These are phyloP conservation scores for Pampusana beccarii DNA, from an alignment of 2,113 vertebrate genomes.

Conservation along the genomic window DNA sequence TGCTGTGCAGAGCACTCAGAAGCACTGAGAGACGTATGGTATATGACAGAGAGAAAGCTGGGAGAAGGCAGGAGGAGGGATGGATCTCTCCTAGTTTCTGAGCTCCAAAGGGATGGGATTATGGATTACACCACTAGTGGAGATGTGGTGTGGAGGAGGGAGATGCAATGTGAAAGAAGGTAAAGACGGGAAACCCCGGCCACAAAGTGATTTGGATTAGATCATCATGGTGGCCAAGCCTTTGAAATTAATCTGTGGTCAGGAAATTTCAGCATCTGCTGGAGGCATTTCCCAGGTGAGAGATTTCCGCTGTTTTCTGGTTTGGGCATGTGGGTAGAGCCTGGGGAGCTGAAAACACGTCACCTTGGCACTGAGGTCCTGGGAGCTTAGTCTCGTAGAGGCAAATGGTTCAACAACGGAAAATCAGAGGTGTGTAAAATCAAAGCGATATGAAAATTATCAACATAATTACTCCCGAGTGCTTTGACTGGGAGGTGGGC, in stretches of 20 bases:
- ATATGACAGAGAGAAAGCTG: neutral
- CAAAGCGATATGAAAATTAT: accelerated
- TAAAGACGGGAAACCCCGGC: neutral
- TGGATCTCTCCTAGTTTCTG: neutral
- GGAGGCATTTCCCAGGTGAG: neutral
- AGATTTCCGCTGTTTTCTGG: neutral
- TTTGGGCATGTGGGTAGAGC: neutral
- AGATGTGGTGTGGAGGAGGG: accelerated
- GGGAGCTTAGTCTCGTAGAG: too few species aligned
- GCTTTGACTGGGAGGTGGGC: neutral
- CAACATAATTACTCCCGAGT: neutral
- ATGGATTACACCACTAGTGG: neutral
- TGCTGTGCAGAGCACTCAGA: neutral
- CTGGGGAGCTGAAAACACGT: neutral
- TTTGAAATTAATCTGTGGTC: neutral
- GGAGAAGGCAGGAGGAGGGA: neutral
- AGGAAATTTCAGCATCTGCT: neutral
- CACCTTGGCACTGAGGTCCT: too few species aligned
- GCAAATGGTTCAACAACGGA: neutral
- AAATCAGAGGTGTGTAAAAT: too few species aligned
- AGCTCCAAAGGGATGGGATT: neutral
- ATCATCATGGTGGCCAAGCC: neutral
- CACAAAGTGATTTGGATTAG: neutral
- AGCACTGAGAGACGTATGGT: neutral
- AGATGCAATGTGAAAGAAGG: neutral